Evolutionary conservation across 2,888 invertebrate genomes (phyloP), one percentile per base, ranked within the genome.

Genomic region (Polyommatus icarus): DNA sequence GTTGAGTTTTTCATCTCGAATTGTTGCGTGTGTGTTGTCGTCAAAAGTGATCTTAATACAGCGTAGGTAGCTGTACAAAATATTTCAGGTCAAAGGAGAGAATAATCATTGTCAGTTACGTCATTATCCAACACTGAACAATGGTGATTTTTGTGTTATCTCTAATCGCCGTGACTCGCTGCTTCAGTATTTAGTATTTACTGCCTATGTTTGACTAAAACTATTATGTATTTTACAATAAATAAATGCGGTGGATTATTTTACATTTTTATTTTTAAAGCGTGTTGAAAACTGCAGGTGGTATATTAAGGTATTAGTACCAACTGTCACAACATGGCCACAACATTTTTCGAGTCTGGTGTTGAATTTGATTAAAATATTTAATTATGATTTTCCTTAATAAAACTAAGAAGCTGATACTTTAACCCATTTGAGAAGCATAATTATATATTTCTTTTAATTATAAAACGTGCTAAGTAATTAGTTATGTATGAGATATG

Each of bases 401-500:
- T 61, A 20, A 24, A 24, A 61, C 4, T 61, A 61, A 24, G 24
- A 10, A 61, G 29, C 29, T 29, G 29, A 1, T 67, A 29, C 29
- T 5, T 29, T 1, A 5, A 15, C 15, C 29, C 6, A 24, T 15
- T 67, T 15, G 15, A 15, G 67, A 67, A 20, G 67, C 12, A 67
- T 20, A 24, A 24, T 20, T 61, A 61, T 61, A 61, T 24, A 61
- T 20, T 8, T 10, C 10, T 10, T 10, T 20, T 20, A 24, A 61
- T 67, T 32, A 32, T 67, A 67, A 29, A 67, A 67, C 29, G 15
- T 67, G 67, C 67, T 29, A 67, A 67, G 67, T 67, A 67, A 67
- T 67, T 67, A 67, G 67, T 67, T 15, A 67, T 29, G 29, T 32
- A 67, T 67, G 67, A 67, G 67, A 1, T 67, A 67, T 67, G 67